Conservation (phyloP, 1,140 invertebrate species). For the Cydia fagiglandana region DNA sequence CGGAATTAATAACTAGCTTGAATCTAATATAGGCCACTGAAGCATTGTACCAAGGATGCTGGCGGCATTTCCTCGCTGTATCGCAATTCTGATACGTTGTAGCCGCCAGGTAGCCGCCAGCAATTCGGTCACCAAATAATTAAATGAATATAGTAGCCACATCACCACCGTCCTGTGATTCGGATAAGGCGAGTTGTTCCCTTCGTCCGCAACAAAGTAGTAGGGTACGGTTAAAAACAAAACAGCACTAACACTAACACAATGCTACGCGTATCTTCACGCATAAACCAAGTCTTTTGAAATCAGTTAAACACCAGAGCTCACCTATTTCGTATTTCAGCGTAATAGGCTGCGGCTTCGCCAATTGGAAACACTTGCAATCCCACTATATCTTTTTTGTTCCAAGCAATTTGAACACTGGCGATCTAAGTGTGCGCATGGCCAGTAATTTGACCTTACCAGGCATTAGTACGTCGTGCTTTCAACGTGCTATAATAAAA, state of each 20-base stretch:
- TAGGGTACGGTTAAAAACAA: background rate
- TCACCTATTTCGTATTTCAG: conserved; percentile 21
- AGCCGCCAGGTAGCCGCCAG: too few species aligned
- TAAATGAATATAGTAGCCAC: too few species aligned
- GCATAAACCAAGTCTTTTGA: conserved; percentile 29
- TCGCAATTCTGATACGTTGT: too few species aligned
- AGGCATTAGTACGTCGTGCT: conserved; percentile 54
- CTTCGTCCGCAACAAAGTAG: background rate
- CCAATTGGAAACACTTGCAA: conserved; percentile 49
- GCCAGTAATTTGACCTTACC: conserved; percentile 58
- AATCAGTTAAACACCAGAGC: conserved; percentile 29
- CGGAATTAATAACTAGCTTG: too few species aligned
- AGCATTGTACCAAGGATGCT: too few species aligned
- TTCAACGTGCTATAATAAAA: conserved; percentile 54
- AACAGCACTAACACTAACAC: conserved; percentile 8
- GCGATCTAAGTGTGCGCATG: conserved; percentile 48
- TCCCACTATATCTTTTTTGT: conserved; percentile 49
- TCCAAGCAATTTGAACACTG: conserved; percentile 49
- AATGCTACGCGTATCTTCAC: conserved; percentile 18
- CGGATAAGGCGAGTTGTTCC: too few species aligned
- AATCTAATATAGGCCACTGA: too few species aligned
- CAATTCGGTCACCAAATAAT: too few species aligned
- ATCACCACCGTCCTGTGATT: too few species aligned
- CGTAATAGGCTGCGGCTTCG: conserved; percentile 14
- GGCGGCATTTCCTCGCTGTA: too few species aligned